phyloP scores from a whole-genome alignment of 1,140 invertebrate genomes.

The Protaetia brevitarsis region DNA sequence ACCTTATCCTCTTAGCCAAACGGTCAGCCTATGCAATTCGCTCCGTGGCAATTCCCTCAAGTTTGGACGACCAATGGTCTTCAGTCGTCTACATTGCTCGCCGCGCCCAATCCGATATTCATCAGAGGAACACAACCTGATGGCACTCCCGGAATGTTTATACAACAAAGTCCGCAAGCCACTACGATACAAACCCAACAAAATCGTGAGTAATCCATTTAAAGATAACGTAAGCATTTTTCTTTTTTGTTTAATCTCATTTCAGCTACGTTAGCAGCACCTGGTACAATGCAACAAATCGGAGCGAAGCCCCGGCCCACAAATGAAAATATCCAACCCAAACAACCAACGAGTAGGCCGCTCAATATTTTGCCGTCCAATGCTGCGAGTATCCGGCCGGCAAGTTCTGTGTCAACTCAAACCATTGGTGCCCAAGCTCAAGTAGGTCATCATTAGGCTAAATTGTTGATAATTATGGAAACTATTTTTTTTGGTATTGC shows the following conservation, averaged over 20 bases:
- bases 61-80: conserved; percentile 68
- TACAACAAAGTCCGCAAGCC: conserved; percentile 77
- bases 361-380: conserved; percentile 67
- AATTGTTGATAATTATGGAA: not conserved
- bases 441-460: conserved; percentile 49
- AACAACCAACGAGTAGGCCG: conserved; percentile 55
- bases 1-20: conserved; percentile 50
- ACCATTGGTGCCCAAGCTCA: conserved; percentile 65
- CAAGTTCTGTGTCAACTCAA: conserved; percentile 75
- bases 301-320: conserved; percentile 53
- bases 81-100: conserved; percentile 62
- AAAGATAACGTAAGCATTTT: conserved; percentile 28
- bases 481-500: not conserved
- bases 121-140: conserved; percentile 77
- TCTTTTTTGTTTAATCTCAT: not conserved
- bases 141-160: conserved; percentile 70
- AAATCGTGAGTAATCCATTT: conserved; percentile 53
- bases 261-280: conserved; percentile 34
- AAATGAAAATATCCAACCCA: conserved; percentile 51
- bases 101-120: conserved; percentile 75
- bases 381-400: conserved; percentile 64
- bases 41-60: conserved; percentile 59
- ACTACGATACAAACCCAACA: conserved; percentile 53
- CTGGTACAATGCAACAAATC: conserved; percentile 56
- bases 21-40: conserved; percentile 61